Conservation (phyloP, 2,113 vertebrate genomes). For the Phaethon lepturus region DNA sequence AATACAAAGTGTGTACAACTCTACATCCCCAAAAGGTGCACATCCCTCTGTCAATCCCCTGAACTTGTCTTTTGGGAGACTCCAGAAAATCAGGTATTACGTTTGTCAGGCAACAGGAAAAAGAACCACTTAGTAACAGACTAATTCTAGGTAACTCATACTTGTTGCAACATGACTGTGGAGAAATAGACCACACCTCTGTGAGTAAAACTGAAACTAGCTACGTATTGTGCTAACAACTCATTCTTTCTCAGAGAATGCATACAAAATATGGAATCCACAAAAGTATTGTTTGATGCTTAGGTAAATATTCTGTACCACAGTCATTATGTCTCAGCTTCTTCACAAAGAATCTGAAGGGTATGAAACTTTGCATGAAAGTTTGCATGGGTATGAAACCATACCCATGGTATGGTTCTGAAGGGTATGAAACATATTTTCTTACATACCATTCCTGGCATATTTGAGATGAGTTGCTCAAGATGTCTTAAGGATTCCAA, state of each 20-base stretch:
- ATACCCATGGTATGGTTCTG: too few relatives aligned
- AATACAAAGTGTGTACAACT: neutral
- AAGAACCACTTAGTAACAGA: neutral
- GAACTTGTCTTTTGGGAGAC: neutral
- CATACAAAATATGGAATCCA: fast-evolving
- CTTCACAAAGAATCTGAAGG: neutral
- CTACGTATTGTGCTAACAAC: neutral
- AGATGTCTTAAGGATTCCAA: neutral
- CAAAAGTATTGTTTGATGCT: neutral
- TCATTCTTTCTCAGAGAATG: neutral
- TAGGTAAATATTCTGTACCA: neutral
- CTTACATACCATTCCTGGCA: neutral
- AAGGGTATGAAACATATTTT: neutral
- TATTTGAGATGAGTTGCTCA: neutral
- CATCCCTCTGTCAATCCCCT: fast-evolving
- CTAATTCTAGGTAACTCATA: neutral
- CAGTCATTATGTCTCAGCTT: neutral
- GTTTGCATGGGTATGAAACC: too few relatives aligned
- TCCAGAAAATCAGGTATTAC: neutral
- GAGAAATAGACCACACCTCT: neutral
- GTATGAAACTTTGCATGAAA: neutral
- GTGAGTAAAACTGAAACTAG: neutral
- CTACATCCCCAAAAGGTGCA: neutral
- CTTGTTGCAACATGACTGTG: fast-evolving
- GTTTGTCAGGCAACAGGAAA: neutral